A percentile compares a stretch with the other conserved stretches of the same genome.
Evolutionary conservation across 2,888 invertebrate species (phyloP).

Genomic region (Aspidiotus destructor): DNA sequence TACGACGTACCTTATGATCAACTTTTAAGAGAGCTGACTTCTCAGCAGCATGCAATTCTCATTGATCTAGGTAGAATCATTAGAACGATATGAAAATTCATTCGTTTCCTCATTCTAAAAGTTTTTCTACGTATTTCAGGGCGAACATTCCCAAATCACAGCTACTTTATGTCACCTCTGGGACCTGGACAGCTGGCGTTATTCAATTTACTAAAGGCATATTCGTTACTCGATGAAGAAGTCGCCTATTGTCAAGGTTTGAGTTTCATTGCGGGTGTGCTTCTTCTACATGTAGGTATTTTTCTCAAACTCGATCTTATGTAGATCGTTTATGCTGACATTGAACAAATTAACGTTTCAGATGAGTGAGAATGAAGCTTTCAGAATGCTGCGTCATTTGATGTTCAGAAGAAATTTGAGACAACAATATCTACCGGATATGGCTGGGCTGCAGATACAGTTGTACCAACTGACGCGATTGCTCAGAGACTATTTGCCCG

Average conservation of each 20-base stretch:
- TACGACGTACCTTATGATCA: conserved; percentile 70
- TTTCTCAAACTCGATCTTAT: neutral
- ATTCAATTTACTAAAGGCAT: conserved; percentile 91
- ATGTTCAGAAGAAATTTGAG: conserved; percentile 85
- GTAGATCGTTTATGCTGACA: neutral
- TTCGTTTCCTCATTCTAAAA: too few relatives aligned
- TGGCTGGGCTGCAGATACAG: conserved; percentile 84
- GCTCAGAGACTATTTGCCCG: conserved; percentile 75
- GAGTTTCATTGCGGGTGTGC: conserved; percentile 87
- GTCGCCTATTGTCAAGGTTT: conserved; percentile 95
- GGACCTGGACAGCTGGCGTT: conserved; percentile 88
- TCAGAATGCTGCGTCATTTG: conserved; percentile 72
- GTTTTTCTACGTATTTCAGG: conserved; percentile 44
- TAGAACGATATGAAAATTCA: neutral
- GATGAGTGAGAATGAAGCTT: conserved; percentile 89
- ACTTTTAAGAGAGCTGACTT: conserved; percentile 74
- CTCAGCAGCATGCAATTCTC: conserved; percentile 91
- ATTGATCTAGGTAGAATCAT: conserved; percentile 68
- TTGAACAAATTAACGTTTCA: conserved; percentile 42
- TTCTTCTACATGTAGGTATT: conserved; percentile 77
- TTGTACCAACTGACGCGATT: conserved; percentile 88
- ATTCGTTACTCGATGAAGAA: conserved; percentile 85
- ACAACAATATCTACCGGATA: conserved; percentile 84
- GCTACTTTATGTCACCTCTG: conserved; percentile 81
- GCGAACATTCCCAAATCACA: conserved; percentile 87